These are phyloP conservation scores for Solea solea DNA, from an alignment of 2,113 vertebrate species.

Conservation along the genomic window DNA sequence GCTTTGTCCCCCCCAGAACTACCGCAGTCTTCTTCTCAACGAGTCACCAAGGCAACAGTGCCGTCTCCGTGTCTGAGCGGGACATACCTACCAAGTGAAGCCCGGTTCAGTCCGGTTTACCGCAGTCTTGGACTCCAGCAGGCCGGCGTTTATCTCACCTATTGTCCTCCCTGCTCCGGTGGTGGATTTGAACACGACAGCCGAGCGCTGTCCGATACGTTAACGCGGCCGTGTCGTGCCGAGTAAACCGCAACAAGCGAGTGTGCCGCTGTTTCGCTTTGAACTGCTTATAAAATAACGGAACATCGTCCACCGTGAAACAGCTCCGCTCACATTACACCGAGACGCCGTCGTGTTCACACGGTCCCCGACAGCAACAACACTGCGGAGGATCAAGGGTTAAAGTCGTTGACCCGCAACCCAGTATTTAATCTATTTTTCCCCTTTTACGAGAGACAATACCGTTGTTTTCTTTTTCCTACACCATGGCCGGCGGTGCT, in stretches of 20 bases:
- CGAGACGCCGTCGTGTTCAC: slow-evolving; percentile 3
- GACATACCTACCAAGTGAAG: slow-evolving; percentile 47
- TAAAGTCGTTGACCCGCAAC: slow-evolving; percentile 58
- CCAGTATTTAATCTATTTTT: not conserved
- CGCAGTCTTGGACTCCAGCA: slow-evolving; percentile 29
- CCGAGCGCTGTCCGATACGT: slow-evolving; percentile 51
- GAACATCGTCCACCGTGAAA: slow-evolving; percentile 9
- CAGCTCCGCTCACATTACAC: slow-evolving; percentile 50
- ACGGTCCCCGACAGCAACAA: not conserved
- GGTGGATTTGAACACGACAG: slow-evolving; percentile 39
- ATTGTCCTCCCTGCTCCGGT: slow-evolving; percentile 63
- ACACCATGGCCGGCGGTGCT: not conserved
- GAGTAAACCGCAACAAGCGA: slow-evolving; percentile 43
- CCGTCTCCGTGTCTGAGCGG: too few species aligned
- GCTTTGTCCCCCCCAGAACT: slow-evolving; percentile 54
- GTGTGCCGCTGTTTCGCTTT: slow-evolving; percentile 24
- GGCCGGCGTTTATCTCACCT: slow-evolving; percentile 49
- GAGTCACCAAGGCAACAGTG: slow-evolving; percentile 54
- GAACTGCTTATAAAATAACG: slow-evolving; percentile 30
- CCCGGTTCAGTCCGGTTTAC: not conserved
- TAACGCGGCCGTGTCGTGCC: slow-evolving; percentile 57
- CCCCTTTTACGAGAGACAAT: not conserved
- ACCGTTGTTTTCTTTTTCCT: not conserved
- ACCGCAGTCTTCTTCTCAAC: slow-evolving; percentile 52
- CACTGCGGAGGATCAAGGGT: slow-evolving; percentile 33